Percentiles rank a stretch among this genome's conserved stretches.
Evolutionary conservation across 2,113 vertebrate genomes (phyloP).

Genomic region (Nothoprocta pentlandii): DNA sequence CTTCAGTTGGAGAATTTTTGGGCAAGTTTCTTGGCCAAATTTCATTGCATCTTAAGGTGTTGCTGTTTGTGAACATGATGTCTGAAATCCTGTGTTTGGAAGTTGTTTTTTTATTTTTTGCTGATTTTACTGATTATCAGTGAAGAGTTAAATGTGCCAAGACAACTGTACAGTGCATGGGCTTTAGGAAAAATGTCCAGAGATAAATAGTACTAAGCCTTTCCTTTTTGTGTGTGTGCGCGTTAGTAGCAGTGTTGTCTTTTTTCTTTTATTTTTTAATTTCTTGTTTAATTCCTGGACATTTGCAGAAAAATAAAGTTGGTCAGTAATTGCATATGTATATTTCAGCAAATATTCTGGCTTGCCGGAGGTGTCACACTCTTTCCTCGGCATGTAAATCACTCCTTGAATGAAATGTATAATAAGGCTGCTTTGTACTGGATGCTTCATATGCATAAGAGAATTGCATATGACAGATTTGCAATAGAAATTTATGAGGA

Average conservation of each 20-base stretch:
- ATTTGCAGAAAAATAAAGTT: background rate
- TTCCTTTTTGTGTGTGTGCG: background rate
- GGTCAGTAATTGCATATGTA: background rate
- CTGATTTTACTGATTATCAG: background rate
- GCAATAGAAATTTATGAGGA: background rate
- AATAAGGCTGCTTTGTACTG: background rate
- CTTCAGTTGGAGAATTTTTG: background rate
- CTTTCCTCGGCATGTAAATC: background rate
- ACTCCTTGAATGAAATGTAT: background rate
- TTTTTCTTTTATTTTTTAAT: background rate
- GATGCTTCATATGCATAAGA: background rate
- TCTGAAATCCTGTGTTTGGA: background rate
- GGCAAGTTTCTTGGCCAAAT: background rate
- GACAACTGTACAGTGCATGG: background rate
- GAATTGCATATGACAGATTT: background rate
- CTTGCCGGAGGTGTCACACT: background rate
- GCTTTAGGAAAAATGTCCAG: background rate
- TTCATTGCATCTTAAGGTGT: background rate
- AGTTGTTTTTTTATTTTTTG: background rate
- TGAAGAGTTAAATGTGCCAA: background rate
- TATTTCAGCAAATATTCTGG: background rate
- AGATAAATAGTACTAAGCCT: background rate
- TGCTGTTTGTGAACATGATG: background rate
- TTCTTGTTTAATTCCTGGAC: background rate
- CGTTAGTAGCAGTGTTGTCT: background rate